These are phyloP conservation scores for Clitarchus hookeri DNA, from an alignment of 2,888 invertebrate species.

Conservation along the genomic window DNA sequence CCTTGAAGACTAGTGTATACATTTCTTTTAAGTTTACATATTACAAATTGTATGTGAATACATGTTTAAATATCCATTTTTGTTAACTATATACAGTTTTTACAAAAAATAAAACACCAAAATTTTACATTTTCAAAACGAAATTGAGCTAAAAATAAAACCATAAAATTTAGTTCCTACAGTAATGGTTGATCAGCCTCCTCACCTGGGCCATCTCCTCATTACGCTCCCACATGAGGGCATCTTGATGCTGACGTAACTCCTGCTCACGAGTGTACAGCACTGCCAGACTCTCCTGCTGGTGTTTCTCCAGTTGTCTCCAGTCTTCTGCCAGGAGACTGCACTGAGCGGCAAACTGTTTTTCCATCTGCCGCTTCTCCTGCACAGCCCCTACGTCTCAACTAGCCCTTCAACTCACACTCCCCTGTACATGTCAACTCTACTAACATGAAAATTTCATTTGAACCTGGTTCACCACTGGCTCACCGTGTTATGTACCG, in stretches of 20 bases:
- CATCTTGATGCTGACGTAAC: constrained; percentile 58
- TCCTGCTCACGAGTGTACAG: constrained; percentile 63
- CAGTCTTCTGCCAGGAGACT: constrained; percentile 57
- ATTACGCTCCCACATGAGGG: constrained; percentile 58
- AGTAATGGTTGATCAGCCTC: constrained; percentile 50
- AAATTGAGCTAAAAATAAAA: too few species aligned
- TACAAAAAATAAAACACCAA: too few species aligned
- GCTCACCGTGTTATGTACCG: too few species aligned
- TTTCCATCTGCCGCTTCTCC: constrained; percentile 61
- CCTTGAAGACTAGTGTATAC: too few species aligned
- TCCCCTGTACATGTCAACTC: not conserved
- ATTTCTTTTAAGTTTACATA: too few species aligned
- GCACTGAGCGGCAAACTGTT: constrained; percentile 72
- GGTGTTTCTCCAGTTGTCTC: constrained; percentile 64
- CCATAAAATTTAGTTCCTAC: too few species aligned
- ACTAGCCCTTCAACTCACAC: not conserved
- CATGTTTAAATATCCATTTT: too few species aligned
- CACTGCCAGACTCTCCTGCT: constrained; percentile 62
- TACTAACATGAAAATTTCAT: too few species aligned
- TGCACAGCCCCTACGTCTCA: constrained; percentile 33
- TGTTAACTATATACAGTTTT: too few species aligned
- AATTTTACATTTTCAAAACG: not conserved
- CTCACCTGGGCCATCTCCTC: constrained; percentile 58
- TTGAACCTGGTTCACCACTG: too few species aligned
- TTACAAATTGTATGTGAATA: too few species aligned